Evolutionary conservation across 2,797 vertebrate genomes (phyloP).

Genomic region (Morelia viridis): DNA sequence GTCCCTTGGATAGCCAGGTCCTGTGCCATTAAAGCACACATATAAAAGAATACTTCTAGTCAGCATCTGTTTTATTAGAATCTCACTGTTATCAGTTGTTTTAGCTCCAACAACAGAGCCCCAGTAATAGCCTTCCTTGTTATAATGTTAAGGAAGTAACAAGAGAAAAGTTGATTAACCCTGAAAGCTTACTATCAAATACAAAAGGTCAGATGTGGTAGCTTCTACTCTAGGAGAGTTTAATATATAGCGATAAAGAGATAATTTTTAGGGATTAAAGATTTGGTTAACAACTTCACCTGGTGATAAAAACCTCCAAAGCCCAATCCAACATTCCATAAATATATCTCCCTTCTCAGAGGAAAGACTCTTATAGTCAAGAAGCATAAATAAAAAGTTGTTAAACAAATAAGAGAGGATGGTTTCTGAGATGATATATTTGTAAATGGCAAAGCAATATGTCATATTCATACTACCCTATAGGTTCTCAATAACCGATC

Average conservation of each 20-base stretch:
- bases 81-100: conserved; percentile 66
- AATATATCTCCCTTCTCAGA: conserved; percentile 23
- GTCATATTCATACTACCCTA: neutral
- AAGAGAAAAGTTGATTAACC: conserved; percentile 74
- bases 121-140: conserved; percentile 73
- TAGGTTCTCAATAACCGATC: neutral
- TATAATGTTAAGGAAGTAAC: conserved; percentile 73
- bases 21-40: conserved; percentile 45
- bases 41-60: conserved; percentile 45
- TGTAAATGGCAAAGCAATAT: neutral
- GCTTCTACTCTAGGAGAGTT: conserved; percentile 18
- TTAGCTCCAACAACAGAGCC: conserved; percentile 73
- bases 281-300: conserved; percentile 11
- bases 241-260: neutral
- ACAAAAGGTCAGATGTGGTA: conserved; percentile 13
- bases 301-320: conserved; percentile 21
- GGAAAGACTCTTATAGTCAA: conserved; percentile 31
- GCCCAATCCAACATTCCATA: conserved; percentile 12
- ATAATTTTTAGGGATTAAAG: neutral
- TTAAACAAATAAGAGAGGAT: neutral
- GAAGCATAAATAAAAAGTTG: neutral
- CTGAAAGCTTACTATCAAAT: conserved; percentile 66
- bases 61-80: conserved; percentile 33
- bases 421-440: neutral
- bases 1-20: neutral